phyloP scores from a whole-genome alignment of 2,888 invertebrate genomes.

The Lasiommata megera region DNA sequence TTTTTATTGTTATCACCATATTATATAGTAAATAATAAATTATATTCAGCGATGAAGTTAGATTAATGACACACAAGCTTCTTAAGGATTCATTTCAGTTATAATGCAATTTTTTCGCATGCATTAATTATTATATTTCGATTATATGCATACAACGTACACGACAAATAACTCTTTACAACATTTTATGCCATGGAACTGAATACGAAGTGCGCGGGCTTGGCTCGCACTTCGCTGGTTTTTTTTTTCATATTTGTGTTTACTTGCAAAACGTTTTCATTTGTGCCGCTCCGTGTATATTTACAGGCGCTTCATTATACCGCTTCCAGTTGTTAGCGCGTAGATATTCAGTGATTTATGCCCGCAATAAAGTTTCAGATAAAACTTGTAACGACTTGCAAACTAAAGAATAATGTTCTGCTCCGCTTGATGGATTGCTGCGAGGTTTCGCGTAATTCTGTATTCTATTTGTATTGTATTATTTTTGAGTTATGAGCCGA shows the following conservation, averaged over 20 bases:
- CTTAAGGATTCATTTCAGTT: no score
- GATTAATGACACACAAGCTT: no score
- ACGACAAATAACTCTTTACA: no score
- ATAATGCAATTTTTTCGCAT: no score
- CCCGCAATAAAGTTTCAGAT: conserved; percentile 26
- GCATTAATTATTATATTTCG: no score
- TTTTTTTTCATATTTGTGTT: background rate
- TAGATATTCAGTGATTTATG: conserved; percentile 21
- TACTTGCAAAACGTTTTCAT: background rate
- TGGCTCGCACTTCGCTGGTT: background rate
- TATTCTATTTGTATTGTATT: conserved; percentile 6
- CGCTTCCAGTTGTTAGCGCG: conserved; percentile 9
- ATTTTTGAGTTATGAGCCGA: background rate
- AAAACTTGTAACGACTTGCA: conserved; percentile 19
- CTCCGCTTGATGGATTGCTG: conserved; percentile 7
- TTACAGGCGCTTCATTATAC: conserved; percentile 1
- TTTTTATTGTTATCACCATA: no score
- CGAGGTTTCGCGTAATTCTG: background rate
- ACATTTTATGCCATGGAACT: background rate
- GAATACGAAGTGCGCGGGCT: background rate
- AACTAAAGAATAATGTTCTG: conserved; percentile 11
- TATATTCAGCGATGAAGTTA: no score
- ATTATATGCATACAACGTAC: no score
- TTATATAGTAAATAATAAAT: no score
- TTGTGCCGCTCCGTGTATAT: background rate